Conservation (phyloP, 2,113 vertebrate species). For the Coturnix japonica region DNA sequence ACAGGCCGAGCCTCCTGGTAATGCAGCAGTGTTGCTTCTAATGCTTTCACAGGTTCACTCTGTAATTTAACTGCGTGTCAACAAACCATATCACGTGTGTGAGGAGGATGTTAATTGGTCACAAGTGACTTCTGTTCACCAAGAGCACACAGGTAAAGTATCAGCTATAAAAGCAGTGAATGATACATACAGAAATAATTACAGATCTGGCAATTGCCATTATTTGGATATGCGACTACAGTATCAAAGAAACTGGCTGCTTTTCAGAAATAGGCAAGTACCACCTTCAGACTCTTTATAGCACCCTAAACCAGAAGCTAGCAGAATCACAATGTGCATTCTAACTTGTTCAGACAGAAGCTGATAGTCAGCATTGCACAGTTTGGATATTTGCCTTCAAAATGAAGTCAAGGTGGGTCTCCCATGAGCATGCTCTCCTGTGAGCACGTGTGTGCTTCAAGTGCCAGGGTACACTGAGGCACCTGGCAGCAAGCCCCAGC, state of each 20-base stretch:
- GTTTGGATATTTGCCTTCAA: neutral
- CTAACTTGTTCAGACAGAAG: neutral
- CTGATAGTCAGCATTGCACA: neutral
- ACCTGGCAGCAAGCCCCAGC: neutral
- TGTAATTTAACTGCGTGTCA: neutral
- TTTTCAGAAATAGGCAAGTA: constrained; percentile 29
- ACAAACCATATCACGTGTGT: neutral
- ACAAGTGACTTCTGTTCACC: neutral
- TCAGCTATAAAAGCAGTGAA: neutral
- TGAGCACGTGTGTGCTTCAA: rapidly evolving
- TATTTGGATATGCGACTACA: neutral
- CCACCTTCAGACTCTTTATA: neutral
- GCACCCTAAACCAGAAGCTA: neutral
- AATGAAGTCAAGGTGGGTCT: neutral
- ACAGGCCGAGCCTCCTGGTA: neutral
- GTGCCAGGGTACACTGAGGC: neutral
- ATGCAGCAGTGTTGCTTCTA: rapidly evolving
- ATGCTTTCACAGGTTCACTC: neutral
- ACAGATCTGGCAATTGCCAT: neutral
- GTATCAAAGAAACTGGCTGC: neutral
- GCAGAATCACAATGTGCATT: rapidly evolving
- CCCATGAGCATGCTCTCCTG: rapidly evolving
- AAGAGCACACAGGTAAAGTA: neutral
- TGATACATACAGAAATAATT: neutral
- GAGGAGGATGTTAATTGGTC: neutral